Evolutionary conservation across 1,140 invertebrate species (phyloP), one percentile per base, ranked within the genome.

Genomic region (Heliconius melpomene): DNA sequence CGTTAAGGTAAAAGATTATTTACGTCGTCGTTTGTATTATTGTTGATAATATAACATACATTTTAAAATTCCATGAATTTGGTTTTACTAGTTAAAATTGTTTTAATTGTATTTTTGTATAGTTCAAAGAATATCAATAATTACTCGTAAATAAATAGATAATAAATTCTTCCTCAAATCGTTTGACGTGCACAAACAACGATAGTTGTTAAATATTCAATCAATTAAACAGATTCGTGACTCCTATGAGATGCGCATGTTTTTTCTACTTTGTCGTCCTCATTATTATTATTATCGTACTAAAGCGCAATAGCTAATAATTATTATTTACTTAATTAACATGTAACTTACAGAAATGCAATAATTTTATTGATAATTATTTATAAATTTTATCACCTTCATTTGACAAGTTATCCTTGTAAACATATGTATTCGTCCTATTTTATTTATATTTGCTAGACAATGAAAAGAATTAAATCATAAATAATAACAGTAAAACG

Each of bases 191-290:
- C 1, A 60, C 11, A 66, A 5, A 66, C 26, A 66, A 66, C 23
- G 11, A 66, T 60, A 60, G 60, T 66, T 29, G 16, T 66, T 66
- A 66, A 66, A 66, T 26, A 26, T 66, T 66, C 23, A 66, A 66
- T 26, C 8, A 5, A 66, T 66, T 26, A 26, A 57, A 0, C 23
- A 18, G 9, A 1, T 66, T 26, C 54, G 54, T 66, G 11, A 66
- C 23, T 66, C 5, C 13, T 66, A 26, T 29, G 23, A 66, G 60
- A 66, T 66, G 60, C 13, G 26, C 13, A 66, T 29, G n/a, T 26
- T 26, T 26, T 66, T 66, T 23, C 23, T 26, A 66, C 60, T 66
- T 66, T 23, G 54, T 2, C 8, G 9, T 29, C n/a, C 9, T 66
- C 23, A 23, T 60, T n/a, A 6, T 26, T 23, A 60, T 60, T 23